Evolutionary conservation across 2,888 invertebrate genomes (phyloP), one percentile per base, ranked within the genome.

Genomic region (Tineola bisselliella): DNA sequence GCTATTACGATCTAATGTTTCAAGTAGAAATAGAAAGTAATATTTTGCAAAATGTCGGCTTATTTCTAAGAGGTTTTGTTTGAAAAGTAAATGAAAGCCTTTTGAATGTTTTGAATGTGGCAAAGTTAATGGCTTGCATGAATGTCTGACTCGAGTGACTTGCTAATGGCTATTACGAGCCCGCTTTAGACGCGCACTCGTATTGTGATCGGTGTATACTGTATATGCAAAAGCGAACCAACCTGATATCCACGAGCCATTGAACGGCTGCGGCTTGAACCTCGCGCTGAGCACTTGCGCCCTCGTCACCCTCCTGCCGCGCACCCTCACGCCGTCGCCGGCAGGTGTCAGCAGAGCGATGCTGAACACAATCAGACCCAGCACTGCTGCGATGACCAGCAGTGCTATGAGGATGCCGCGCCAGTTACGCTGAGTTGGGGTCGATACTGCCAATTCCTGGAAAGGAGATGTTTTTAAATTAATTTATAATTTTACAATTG

Each of bases 401-500:
- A 97, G 87, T 0, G 97, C 96, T 67, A 97, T 97, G 68, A 94
- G 92, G 70, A 98, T 97, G 15, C 97, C 97, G 54, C 95, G 91
- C 97, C 97, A 98, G 88, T 98, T 97, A 65, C 96, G 89, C 77
- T 96, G 92, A 65, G 92, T 94, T 3, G 95, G 94, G 12, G 94
- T 93, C 60, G 93, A 90, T 44, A 94, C 94, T 68, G 95, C 96
- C 78, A 97, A 80, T 80, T 97, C 97, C 97, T 97, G 89, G 4
- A 13, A 13, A 58, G 1, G 12, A 33, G 13, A 31, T 30, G 8
- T 11, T 54, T 8, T 54, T 54, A 18, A 54, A 54, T 18, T 5
- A n/a, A n/a, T n/a, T n/a, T n/a, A n/a, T n/a, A n/a, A n/a, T n/a
- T n/a, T n/a, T n/a, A n/a, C n/a, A n/a, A n/a, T n/a, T n/a, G n/a